Evolutionary conservation across 2,888 invertebrate genomes (phyloP).

Genomic region (Ennomos fuscantarius): DNA sequence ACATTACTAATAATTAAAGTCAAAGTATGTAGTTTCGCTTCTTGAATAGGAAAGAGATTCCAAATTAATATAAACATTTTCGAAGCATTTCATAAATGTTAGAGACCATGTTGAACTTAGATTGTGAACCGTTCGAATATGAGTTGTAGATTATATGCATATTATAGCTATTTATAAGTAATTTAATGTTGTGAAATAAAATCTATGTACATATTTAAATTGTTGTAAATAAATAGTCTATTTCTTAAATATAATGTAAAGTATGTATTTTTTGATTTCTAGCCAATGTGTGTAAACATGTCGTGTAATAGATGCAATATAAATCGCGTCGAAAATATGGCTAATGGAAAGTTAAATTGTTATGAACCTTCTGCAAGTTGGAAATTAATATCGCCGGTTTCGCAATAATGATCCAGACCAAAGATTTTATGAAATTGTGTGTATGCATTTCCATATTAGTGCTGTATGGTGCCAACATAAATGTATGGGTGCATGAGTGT

Average conservation of each 20-base stretch:
- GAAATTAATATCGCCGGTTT: constrained; percentile 49
- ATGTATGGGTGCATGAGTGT: constrained; percentile 46
- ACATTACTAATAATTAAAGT: constrained; percentile 3
- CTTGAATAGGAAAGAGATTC: constrained; percentile 16
- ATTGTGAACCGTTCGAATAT: constrained; percentile 45
- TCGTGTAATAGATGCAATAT: constrained; percentile 12
- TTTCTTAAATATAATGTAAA: constrained; percentile 57
- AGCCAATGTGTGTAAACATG: constrained; percentile 34
- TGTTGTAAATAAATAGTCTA: constrained; percentile 82
- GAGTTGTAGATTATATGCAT: constrained; percentile 48
- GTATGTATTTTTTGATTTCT: constrained; percentile 44
- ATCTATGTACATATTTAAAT: constrained; percentile 78
- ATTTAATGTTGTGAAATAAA: constrained; percentile 72
- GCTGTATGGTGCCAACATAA: constrained; percentile 69
- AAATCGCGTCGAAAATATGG: constrained; percentile 26
- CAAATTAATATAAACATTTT: constrained; percentile 33
- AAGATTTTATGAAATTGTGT: constrained; percentile 65
- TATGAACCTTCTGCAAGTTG: constrained; percentile 38
- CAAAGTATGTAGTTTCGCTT: constrained; percentile 8
- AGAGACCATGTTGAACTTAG: constrained; percentile 40
- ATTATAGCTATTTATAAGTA: constrained; percentile 55
- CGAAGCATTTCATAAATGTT: constrained; percentile 55
- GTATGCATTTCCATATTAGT: constrained; percentile 59
- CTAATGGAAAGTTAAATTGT: constrained; percentile 31
- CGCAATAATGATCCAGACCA: constrained; percentile 73